A percentile compares a stretch with the other conserved stretches of the same genome.
These are phyloP conservation scores for Drosophila mayri DNA, from an alignment of 1,140 invertebrate genomes.

Conservation along the genomic window DNA sequence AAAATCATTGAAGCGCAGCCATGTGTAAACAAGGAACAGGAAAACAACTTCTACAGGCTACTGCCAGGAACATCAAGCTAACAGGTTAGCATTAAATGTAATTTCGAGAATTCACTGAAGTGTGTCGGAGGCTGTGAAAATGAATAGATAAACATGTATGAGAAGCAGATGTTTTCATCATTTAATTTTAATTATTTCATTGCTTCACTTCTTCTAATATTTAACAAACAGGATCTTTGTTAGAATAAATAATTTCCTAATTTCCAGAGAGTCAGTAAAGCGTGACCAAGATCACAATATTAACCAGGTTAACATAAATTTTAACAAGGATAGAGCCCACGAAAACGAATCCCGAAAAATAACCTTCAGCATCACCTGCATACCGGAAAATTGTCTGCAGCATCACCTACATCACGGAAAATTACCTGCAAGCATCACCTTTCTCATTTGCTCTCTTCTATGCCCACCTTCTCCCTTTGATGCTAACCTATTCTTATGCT, in stretches of 20 bases:
- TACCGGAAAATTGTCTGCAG: not conserved
- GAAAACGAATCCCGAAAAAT: not conserved
- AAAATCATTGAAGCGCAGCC: conserved; percentile 17
- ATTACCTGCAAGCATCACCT: conserved; percentile 1
- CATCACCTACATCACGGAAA: not conserved
- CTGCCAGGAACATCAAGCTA: not conserved
- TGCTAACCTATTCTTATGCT: conserved; percentile 34
- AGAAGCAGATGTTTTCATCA: not conserved
- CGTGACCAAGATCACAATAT: conserved; percentile 3
- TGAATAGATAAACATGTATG: conserved; percentile 25
- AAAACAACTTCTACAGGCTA: not conserved
- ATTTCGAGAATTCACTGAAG: not conserved
- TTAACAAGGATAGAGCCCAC: too few relatives aligned
- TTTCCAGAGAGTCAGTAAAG: not conserved
- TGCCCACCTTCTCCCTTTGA: not conserved
- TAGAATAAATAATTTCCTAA: too few relatives aligned
- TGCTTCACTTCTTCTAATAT: too few relatives aligned
- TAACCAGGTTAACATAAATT: conserved; percentile 6
- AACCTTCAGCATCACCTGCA: not conserved
- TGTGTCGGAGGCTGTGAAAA: not conserved
- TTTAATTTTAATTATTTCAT: not conserved
- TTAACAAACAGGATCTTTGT: not conserved
- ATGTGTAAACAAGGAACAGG: conserved; percentile 22
- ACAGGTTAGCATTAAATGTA: too few relatives aligned
- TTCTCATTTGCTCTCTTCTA: not conserved